These are phyloP conservation scores for Euzophera pinguis DNA, from an alignment of 2,888 invertebrate genomes.

Conservation along the genomic window DNA sequence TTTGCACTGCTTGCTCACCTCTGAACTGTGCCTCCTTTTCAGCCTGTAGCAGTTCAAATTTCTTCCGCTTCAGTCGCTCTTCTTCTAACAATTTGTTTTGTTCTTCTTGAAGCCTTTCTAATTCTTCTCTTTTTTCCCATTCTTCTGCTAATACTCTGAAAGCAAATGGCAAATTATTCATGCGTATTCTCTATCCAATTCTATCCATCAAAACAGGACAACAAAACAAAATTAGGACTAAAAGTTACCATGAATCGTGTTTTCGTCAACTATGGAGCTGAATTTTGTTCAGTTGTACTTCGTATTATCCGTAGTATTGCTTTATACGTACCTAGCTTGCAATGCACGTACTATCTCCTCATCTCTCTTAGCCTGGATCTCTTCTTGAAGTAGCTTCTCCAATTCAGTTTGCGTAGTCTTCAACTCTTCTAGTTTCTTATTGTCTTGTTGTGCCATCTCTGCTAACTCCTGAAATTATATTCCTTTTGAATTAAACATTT, in stretches of 20 bases:
- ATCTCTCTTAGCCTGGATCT: slow-evolving; percentile 90
- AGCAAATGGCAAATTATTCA: no score
- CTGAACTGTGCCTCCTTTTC: slow-evolving; percentile 85
- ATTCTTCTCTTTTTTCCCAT: slow-evolving; percentile 90
- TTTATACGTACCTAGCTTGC: slow-evolving; percentile 81
- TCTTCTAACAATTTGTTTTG: slow-evolving; percentile 85
- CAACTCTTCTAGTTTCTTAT: slow-evolving; percentile 85
- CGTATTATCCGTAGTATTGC: no score
- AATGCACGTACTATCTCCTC: slow-evolving; percentile 88
- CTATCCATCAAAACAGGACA: background rate
- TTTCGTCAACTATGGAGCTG: no score
- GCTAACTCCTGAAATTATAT: slow-evolving; percentile 77
- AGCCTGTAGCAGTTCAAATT: slow-evolving; percentile 85
- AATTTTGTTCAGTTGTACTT: no score
- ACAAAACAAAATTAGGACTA: no score
- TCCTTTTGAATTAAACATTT: background rate
- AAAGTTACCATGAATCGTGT: no score
- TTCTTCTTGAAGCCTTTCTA: slow-evolving; percentile 89
- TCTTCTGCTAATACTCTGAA: slow-evolving; percentile 87
- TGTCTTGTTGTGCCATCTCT: slow-evolving; percentile 85
- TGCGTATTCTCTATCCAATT: no score
- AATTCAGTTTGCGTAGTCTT: slow-evolving; percentile 85
- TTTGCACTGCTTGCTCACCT: slow-evolving; percentile 65
- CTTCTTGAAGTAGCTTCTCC: slow-evolving; percentile 87
- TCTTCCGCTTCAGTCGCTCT: slow-evolving; percentile 86